Conservation (phyloP, 2,888 invertebrate species). For the Oscheius sp. region DNA sequence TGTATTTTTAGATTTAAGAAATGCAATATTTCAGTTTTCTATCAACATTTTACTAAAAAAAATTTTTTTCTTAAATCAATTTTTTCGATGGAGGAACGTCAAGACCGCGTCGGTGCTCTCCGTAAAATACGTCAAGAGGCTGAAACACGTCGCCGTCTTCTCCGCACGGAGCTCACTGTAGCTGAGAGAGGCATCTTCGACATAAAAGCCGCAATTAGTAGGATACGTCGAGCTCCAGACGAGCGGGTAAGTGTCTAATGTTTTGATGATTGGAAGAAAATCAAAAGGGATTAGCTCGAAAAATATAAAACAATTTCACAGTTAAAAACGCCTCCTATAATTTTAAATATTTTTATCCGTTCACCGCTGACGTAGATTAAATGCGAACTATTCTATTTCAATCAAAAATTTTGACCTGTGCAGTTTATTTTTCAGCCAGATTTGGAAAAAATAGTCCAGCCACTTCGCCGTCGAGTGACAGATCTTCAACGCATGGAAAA, state of each 20-base stretch:
- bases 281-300: not conserved
- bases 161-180: not conserved
- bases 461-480: not conserved
- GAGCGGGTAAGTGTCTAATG: no score
- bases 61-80: not conserved
- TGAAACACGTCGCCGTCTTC: not conserved
- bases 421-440: constrained; percentile 1
- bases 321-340: no score
- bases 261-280: no score
- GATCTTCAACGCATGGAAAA: constrained; percentile 13
- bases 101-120: not conserved
- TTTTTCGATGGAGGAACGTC: constrained; percentile 3
- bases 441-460: not conserved
- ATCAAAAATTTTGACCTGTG: not conserved
- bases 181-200: not conserved
- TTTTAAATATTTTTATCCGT: no score
- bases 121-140: not conserved
- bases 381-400: no score
- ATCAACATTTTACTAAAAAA: no score
- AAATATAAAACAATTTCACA: no score
- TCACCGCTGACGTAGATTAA: no score
- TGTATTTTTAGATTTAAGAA: no score
- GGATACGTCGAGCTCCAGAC: no score
- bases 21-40: no score
- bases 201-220: no score